Base-by-base conservation (phyloP, 2,797 vertebrate species). In the Ceryle rudis region DNA sequence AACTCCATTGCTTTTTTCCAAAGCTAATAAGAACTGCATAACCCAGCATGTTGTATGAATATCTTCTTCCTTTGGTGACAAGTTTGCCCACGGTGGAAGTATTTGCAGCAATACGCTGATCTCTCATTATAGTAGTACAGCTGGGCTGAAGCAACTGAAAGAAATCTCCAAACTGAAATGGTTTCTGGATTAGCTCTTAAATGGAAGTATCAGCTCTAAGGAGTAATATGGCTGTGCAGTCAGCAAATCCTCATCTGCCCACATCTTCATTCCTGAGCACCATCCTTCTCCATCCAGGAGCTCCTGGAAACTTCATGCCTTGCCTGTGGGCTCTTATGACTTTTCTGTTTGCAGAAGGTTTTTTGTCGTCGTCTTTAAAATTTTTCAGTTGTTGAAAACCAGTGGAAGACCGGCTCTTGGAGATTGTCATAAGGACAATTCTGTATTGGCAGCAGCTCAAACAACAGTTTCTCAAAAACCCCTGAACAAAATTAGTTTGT, bases 341-440 rank as follows among this genome's bases (percentile, higher is more conserved):
- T 93, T 91, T 90, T 70, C n/a, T 31, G 41, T 6, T 2, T 33
- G 28, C 47, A 35, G 51, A 58, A 89, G 61, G 81, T 86, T 72
- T 81, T 92, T 69, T 80, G 37, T 60, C 72, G 58, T 49, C 60
- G 75, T 37, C 35, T 90, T 87, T 84, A 2, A 73, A 92, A 66
- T 37, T 42, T 64, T 73, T 73, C 18, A 31, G 54, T 91, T 87
- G 47, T 83, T 83, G 64, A 55, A 66, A 93, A 81, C 42, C 37
- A 29, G 12, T 0, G 0, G 37, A 86, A 66, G 54, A 72, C 16
- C 4, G 7, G 46, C 29, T 90, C 37, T 70, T 58, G 58, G 37
- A 74, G 49, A 42, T 51, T 75, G 37, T 81, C 11, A 1, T 62
- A 74, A 73, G 39, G 81, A 86, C 55, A 80, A 16, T 65, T 70